Base-by-base conservation (phyloP, 2,888 invertebrate genomes). In the Sarcophaga caerulescens region DNA sequence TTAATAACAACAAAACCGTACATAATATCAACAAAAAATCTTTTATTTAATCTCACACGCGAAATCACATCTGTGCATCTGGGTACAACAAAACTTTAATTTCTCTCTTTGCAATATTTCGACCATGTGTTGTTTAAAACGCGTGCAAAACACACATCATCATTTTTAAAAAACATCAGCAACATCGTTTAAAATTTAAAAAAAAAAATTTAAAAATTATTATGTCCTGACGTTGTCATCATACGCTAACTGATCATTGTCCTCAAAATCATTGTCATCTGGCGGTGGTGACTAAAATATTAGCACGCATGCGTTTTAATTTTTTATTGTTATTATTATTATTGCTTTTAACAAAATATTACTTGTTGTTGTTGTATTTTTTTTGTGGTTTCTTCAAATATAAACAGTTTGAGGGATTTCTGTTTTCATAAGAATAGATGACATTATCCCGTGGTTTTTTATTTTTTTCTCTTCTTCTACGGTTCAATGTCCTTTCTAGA, bases 401-500 rank as follows among this genome's bases (percentile, higher is more conserved):
- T 70, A 84, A 85, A 77, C 80, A 75, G 63, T 75, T 63, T 74
- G 65, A 45, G 75, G 70, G 79, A 84, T 84, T 75, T 80, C 45
- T 80, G 52, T 60, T 69, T 59, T 69, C 69, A 35, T 57, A 45
- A 21, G 47, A 74, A 62, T 79, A 70, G 70, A 80, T 74, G 75
- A 66, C 68, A 80, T 45, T 65, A 69, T 62, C 62, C n/a, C 62
- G 35, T 35, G 35, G 6, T 35, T 35, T 5, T 25, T 5, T 6
- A 6, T 35, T 35, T 35, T 0, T 35, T 1, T 35, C 35, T 66
- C n/a, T 65, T 60, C 47, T 35, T 75, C 65, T 80, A 66, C 59
- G 45, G 86, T 86, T 86, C 84, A 86, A 70, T 81, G 86, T 78
- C 84, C 84, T 84, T 78, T 81, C 84, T 84, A 14, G 57, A n/a